Evolutionary conservation across 2,113 vertebrate species (phyloP), one percentile per base, ranked within the genome.

Genomic region (Hyaena hyaena): DNA sequence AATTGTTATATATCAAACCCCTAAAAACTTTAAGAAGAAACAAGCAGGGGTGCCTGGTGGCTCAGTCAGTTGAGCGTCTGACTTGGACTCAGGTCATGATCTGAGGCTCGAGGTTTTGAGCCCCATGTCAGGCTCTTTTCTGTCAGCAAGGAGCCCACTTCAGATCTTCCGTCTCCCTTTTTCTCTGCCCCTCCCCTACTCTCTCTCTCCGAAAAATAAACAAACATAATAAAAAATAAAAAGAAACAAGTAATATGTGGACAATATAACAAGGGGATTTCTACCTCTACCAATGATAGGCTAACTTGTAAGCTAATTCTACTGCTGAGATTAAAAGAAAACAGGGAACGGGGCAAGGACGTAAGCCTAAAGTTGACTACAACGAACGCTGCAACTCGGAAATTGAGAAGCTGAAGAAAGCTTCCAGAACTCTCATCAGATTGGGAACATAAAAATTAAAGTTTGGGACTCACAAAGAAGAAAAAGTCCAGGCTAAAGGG

Each of bases 21-120:
- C 83, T 88, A 66, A 96, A 88, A 88, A 55, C 93, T 85, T 50
- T 23, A 26, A 33, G 66, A 92, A 45, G 21, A 79, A 92, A 73
- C 6, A 86, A 35, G 16, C 53, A 17, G 53, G 53, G 53, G 53
- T 17, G 16, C 53, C 53, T 55, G 53, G 53, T 15, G 53, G 53
- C 53, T 55, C 53, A 55, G 53, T 17, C 16, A 17, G 53, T 55
- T 55, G 16, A 55, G 53, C 16, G 4, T 17, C 53, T 17, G 16
- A 55, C 5, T 55, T 55, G 5, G 16, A 15, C 53, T 55, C 16
- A 55, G 53, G 16, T 55, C 53, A 55, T 55, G 53, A 55, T 55
- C 53, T 55, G 15, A 55, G 53, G 53, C 5, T 55, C 16, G 10
- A 4, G 53, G 53, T 15, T 55, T 55, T 17, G 16, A 55, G 14